Conservation (phyloP, 1,140 invertebrate genomes). For the Calycopis cecrops region DNA sequence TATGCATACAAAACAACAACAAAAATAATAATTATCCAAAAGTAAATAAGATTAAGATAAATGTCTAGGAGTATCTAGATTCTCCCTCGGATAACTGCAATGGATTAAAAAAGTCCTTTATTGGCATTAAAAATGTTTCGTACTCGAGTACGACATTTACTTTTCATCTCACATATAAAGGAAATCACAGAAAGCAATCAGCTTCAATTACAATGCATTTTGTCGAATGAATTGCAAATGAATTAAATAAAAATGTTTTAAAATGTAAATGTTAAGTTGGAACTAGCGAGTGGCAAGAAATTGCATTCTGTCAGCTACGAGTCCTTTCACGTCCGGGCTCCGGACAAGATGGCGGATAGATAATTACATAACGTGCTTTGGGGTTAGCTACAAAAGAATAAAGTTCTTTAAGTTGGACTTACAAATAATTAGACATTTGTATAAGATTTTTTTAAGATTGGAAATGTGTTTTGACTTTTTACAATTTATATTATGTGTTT, state of each 20-base stretch:
- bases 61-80: too few species aligned
- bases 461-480: too few species aligned
- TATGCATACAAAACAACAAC: too few species aligned
- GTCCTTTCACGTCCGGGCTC: background rate
- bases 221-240: constrained; percentile 21
- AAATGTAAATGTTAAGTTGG: constrained; percentile 37
- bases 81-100: too few species aligned
- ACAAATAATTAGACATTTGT: too few species aligned
- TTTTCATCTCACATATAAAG: background rate
- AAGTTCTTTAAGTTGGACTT: too few species aligned
- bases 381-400: background rate
- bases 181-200: constrained; percentile 19
- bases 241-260: constrained; percentile 29
- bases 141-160: constrained; percentile 1
- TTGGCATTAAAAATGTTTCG: too few species aligned
- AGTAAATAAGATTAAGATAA: too few species aligned
- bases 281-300: constrained; percentile 31
- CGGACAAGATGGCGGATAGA: background rate
- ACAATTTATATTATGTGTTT: too few species aligned
- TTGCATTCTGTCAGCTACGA: constrained; percentile 32
- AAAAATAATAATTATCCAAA: too few species aligned
- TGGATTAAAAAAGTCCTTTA: too few species aligned
- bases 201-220: constrained; percentile 24
- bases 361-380: background rate
- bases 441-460: too few species aligned